These are phyloP conservation scores for Choristoneura fumiferana DNA, from an alignment of 1,140 invertebrate species.

Conservation along the genomic window DNA sequence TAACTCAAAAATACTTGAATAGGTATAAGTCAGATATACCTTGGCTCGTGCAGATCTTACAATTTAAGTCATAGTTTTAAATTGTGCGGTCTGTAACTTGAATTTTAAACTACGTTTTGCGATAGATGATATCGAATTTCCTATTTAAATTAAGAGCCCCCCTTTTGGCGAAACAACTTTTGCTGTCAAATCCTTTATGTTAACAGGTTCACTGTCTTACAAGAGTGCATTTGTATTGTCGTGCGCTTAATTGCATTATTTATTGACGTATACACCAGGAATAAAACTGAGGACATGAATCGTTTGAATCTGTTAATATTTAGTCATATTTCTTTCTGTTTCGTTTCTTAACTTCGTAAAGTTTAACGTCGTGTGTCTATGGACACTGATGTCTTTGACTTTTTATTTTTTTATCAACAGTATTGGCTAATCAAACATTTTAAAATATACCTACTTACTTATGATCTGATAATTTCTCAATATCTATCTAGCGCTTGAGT, in stretches of 20 bases:
- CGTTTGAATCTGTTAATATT: no score
- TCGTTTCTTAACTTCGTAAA: no score
- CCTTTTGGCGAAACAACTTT: not conserved
- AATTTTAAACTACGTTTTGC: not conserved
- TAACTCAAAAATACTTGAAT: not conserved
- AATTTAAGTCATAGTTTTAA: not conserved
- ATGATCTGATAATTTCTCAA: no score
- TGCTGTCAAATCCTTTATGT: not conserved
- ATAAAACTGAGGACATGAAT: no score
- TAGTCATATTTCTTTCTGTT: no score
- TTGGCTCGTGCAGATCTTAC: slow-evolving; percentile 3
- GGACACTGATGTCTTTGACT: no score
- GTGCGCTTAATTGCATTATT: not conserved
- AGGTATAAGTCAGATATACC: not conserved
- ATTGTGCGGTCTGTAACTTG: slow-evolving; percentile 4
- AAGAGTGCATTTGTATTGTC: not conserved
- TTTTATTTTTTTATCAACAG: no score
- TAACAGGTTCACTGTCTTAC: slow-evolving; percentile 1
- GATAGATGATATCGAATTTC: not conserved
- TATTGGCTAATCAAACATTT: no score
- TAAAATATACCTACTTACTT: no score
- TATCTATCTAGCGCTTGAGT: not conserved
- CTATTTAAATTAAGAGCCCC: not conserved
- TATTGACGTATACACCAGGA: no score
- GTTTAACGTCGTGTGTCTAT: no score